Evolutionary conservation across 2,888 invertebrate species (phyloP).

Genomic region (Chouioia cunea): DNA sequence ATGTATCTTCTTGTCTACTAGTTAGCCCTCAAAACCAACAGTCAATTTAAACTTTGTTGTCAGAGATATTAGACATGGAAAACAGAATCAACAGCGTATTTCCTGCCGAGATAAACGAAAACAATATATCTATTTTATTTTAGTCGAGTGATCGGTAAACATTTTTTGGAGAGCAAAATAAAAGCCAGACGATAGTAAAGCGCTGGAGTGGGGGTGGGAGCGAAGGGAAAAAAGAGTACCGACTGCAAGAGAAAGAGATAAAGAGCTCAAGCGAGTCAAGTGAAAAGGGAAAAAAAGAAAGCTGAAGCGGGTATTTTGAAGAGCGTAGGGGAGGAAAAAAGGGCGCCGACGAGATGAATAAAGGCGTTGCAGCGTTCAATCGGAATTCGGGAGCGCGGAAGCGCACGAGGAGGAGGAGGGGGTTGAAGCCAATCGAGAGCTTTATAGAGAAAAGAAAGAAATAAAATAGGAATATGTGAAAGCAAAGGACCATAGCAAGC

Average conservation of each 20-base stretch:
- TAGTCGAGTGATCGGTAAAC: neutral
- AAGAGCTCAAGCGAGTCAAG: conserved; percentile 1
- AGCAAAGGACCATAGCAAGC: conserved; percentile 18
- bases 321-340: neutral
- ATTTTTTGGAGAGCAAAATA: neutral
- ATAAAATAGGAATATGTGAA: conserved; percentile 20
- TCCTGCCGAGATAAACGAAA: no score
- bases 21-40: no score
- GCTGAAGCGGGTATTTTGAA: neutral
- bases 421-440: conserved; percentile 36
- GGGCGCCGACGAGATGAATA: conserved; percentile 31
- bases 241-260: neutral
- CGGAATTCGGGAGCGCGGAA: conserved; percentile 26
- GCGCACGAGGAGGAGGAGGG: conserved; percentile 1
- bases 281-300: neutral
- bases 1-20: no score
- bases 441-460: conserved; percentile 21
- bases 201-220: neutral
- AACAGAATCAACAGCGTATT: no score
- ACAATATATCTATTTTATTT: no score
- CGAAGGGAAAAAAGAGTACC: conserved; percentile 4
- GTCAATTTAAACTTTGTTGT: no score
- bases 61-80: no score
- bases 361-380: conserved; percentile 39
- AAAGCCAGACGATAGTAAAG: conserved; percentile 4